Base-by-base conservation (phyloP, 2,888 invertebrate genomes). In the Anodontia alba region DNA sequence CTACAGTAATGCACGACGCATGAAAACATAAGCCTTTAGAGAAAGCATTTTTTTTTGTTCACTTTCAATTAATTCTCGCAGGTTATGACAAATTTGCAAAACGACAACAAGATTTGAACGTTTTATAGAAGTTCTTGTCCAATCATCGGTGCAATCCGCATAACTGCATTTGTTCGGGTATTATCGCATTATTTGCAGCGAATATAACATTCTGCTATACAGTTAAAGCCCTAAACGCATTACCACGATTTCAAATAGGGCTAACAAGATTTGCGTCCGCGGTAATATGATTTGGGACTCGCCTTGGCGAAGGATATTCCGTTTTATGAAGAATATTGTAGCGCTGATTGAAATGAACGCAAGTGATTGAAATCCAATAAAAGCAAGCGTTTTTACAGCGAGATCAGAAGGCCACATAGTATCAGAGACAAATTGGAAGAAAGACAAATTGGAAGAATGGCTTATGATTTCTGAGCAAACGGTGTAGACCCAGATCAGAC, bases 231-330 rank as follows among this genome's bases (percentile, higher is more conserved):
- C 85, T 85, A 85, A 85, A 83, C 85, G 73, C 70, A 85, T 85
- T 81, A 83, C 76, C 81, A 74, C 80, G 66, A 82, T 85, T 85
- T 80, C 85, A 85, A 85, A 85, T 85, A 83, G 85, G 80, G 69
- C 78, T 85, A 85, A 85, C 73, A 23, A 36, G 74, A 78, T 85
- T 85, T 83, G 80, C 72, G 82, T 76, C 72, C 49, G 33, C 62
- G 26, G 66, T 82, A 85, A 85, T 80, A 36, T 68, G 85, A 85
- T 85, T 85, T 81, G 74, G 71, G 79, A 62, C 29, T 62, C 62
- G 62, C 33, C 62, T 62, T n/a, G 68, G 46, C 76, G 71, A 76
- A 68, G 82, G 76, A 76, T 78, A 78, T 42, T 46, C 43, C 69
- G n/a, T 36, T 69, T 69, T 69, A 69, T 69, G 69, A 46, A 46